These are phyloP conservation scores for Corydoras maculifer DNA, from an alignment of 2,113 vertebrate genomes.

Conservation along the genomic window DNA sequence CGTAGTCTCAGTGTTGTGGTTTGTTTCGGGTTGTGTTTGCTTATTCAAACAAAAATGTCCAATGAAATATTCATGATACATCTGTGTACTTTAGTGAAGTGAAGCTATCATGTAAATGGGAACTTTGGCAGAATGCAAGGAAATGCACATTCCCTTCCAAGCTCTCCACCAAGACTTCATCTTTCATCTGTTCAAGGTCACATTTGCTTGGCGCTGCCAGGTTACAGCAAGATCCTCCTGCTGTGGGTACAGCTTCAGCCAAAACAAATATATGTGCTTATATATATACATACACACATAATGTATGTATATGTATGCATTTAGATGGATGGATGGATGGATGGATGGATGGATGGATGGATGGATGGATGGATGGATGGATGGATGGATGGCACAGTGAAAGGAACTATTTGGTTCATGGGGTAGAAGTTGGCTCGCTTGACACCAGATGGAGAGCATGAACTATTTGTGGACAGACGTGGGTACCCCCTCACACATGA, in stretches of 20 bases:
- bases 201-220: slow-evolving; percentile 48
- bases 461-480: slow-evolving; percentile 51
- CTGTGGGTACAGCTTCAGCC: slow-evolving; percentile 37
- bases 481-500: slow-evolving; percentile 46
- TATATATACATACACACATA: too few species aligned
- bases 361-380: too few species aligned
- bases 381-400: neutral
- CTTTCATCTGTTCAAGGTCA: slow-evolving; percentile 64
- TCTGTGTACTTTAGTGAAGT: neutral
- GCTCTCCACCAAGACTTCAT: slow-evolving; percentile 32
- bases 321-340: neutral
- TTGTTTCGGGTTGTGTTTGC: neutral
- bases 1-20: neutral
- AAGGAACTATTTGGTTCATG: neutral
- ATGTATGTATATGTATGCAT: too few species aligned
- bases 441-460: slow-evolving; percentile 61
- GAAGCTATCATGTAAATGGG: slow-evolving; percentile 6
- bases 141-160: slow-evolving; percentile 3
- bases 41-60: slow-evolving; percentile 13
- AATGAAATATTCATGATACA: slow-evolving; percentile 14
- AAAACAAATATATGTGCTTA: slow-evolving; percentile 2
- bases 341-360: neutral
- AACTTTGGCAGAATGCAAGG: slow-evolving; percentile 1
- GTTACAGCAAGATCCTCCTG: slow-evolving; percentile 33
- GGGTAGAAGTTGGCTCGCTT: slow-evolving; percentile 6